These are phyloP conservation scores for Sturmia bella DNA, from an alignment of 2,888 invertebrate species.

Conservation along the genomic window DNA sequence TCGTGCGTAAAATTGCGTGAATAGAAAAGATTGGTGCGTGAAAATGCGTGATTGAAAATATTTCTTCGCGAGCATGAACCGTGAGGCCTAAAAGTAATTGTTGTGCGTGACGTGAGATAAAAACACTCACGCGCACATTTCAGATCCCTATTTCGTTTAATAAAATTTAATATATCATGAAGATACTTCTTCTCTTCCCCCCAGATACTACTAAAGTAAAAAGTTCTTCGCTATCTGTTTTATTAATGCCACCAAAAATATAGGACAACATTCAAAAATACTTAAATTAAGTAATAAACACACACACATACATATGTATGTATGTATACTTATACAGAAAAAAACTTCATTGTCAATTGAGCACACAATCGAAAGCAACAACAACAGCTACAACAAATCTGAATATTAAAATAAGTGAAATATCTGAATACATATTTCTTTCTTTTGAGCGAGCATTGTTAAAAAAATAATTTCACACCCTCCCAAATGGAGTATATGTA, in stretches of 20 bases:
- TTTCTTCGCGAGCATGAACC: too few relatives aligned
- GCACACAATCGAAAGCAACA: background rate
- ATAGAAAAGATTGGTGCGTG: too few relatives aligned
- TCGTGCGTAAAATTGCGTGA: too few relatives aligned
- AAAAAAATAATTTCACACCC: slow-evolving; percentile 43
- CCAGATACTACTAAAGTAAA: background rate
- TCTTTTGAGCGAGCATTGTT: slow-evolving; percentile 56
- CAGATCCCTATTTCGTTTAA: slow-evolving; percentile 28
- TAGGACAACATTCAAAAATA: slow-evolving; percentile 39
- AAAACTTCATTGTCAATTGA: slow-evolving; percentile 38
- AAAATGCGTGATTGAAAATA: too few relatives aligned
- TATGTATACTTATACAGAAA: background rate
- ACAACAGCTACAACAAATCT: background rate
- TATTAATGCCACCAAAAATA: slow-evolving; percentile 29
- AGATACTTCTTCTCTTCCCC: slow-evolving; percentile 6
- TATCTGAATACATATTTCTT: slow-evolving; percentile 44
- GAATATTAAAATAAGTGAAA: background rate
- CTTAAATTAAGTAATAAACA: slow-evolving; percentile 15
- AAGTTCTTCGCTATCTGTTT: background rate
- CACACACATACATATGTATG: too few relatives aligned
- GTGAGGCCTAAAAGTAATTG: too few relatives aligned
- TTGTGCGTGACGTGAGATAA: too few relatives aligned
- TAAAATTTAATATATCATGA: slow-evolving; percentile 54
- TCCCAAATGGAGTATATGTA: slow-evolving; percentile 7
- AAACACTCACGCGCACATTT: too few relatives aligned